These are phyloP conservation scores for Chloebia gouldiae DNA, from an alignment of 2,113 vertebrate genomes.

Conservation along the genomic window DNA sequence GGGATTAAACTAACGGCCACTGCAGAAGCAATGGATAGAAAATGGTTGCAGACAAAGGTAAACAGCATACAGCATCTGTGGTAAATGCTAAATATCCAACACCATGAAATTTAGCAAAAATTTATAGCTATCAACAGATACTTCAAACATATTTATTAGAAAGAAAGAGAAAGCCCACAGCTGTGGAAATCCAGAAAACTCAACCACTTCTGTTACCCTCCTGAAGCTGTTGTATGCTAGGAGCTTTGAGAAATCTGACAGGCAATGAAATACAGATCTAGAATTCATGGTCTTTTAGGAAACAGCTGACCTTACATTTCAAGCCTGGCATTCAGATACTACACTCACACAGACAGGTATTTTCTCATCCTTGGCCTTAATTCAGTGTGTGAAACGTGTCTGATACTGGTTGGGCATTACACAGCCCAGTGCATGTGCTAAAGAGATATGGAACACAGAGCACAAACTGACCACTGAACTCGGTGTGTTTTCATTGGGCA, in stretches of 20 bases:
- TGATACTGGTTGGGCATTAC: not conserved
- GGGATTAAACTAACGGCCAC: not conserved
- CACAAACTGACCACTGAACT: not conserved
- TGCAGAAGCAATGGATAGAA: not conserved
- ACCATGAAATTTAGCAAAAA: not conserved
- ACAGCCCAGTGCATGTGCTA: not conserved
- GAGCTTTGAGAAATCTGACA: not conserved
- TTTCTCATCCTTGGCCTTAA: not conserved
- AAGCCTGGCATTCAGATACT: not conserved
- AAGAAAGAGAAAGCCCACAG: not conserved
- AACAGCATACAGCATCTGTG: not conserved
- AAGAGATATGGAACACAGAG: not conserved
- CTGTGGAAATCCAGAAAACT: not conserved
- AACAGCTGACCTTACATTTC: not conserved
- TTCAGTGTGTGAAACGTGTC: accelerated
- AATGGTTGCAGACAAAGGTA: not conserved
- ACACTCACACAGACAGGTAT: not conserved
- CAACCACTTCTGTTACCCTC: not conserved
- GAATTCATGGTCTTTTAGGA: not conserved
- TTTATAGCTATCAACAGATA: not conserved
- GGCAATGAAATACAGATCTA: not conserved
- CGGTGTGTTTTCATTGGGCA: not conserved
- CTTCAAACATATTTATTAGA: not conserved
- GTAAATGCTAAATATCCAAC: not conserved
- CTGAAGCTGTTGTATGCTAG: not conserved